Base-by-base conservation (phyloP, 2,888 invertebrate species). In the Aethes cnicana region DNA sequence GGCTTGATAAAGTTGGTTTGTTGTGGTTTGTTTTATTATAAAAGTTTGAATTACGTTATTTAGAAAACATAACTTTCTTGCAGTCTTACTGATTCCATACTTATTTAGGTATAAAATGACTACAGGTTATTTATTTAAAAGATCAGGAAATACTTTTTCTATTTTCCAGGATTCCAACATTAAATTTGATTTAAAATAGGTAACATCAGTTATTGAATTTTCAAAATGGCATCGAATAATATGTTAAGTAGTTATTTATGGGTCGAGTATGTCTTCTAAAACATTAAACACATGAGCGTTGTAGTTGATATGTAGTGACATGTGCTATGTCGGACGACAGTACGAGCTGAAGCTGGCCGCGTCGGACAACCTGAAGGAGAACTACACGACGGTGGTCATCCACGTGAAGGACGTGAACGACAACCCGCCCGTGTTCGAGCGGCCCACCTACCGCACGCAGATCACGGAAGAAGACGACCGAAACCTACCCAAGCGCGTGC, bases 401-500 rank as follows among this genome's bases (percentile, higher is more conserved):
- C 96, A 97, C 87, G 97, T 98, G 69, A 98, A 97, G 90, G 98
- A 99, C 84, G 97, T 98, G 64, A 98, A 98, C 88, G 98, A 99
- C 92, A 98, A 98, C 91, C 96, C 98, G 33, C 98, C 98, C 2
- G 96, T 97, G 66, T 99, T 99, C 88, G 97, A 97, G 86, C 91
- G 97, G 62, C 97, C 97, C 44, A 97, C 96, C 50, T 98, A 97
- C 91, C 94, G 97, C 75, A 97, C 97, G 43, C 97, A 97, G 90
- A 97, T 98, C 86, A 97, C 97, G 32, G 97, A 97, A 86, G 97
- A 97, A 85, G 97, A 97, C 79, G 97, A 97, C 91, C 92, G 97
- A 72, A 97, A 96, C 85, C 92, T 97, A 70, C 97, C 97, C 63
- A 97, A 97, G 87, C 95, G 96, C 72, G 96, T 98, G 69, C 91